phyloP scores from a whole-genome alignment of 2,113 vertebrate genomes.

The Apaloderma vittatum region DNA sequence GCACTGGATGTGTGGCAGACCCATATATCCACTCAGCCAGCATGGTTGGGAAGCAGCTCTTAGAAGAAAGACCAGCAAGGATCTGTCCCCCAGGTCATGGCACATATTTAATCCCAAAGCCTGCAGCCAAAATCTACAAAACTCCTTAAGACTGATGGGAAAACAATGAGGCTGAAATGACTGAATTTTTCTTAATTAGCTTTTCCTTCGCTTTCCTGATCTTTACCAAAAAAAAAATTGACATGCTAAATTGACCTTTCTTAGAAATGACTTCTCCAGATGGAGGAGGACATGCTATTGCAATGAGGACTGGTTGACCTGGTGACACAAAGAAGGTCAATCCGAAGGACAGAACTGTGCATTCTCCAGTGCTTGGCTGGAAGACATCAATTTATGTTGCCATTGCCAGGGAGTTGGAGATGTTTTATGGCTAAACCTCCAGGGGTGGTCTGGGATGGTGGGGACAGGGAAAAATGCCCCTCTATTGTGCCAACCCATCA shows the following conservation, averaged over 20 bases:
- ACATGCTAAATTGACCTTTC: not conserved
- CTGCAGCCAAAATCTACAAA: not conserved
- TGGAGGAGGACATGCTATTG: not conserved
- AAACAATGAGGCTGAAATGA: not conserved
- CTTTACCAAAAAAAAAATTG: not conserved
- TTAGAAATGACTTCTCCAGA: not conserved
- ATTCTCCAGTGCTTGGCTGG: not conserved
- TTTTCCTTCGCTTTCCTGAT: not conserved
- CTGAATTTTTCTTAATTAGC: not conserved
- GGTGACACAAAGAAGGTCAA: not conserved
- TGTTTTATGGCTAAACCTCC: not conserved
- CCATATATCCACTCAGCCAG: not conserved
- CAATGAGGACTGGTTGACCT: not conserved
- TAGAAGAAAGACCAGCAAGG: not conserved
- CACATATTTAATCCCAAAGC: not conserved
- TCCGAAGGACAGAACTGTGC: not conserved
- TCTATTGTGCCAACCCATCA: not conserved
- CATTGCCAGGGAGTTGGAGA: not conserved
- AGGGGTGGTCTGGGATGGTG: not conserved
- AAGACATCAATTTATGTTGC: not conserved
- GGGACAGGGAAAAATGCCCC: not conserved
- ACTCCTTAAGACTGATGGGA: not conserved
- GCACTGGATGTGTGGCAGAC: not conserved
- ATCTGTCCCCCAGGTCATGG: not conserved
- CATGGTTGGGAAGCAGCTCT: not conserved